phyloP scores from a whole-genome alignment of 2,113 vertebrate species.

The Dendrocopos noguchii region DNA sequence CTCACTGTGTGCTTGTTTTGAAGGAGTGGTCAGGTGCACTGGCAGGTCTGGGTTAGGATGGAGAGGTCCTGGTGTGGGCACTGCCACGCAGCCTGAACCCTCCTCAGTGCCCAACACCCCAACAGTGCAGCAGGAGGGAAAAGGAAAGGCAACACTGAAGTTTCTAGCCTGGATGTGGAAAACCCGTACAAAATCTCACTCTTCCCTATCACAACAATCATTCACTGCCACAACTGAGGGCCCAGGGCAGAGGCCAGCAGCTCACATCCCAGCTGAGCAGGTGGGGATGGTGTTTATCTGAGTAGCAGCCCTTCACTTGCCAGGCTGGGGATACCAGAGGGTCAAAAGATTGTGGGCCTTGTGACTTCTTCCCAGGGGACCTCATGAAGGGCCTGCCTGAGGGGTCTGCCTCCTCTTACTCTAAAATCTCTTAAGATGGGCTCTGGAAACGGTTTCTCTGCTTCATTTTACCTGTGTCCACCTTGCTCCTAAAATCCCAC shows the following conservation, averaged over 20 bases:
- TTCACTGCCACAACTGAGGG: background rate
- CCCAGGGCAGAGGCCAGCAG: background rate
- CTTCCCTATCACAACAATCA: fast-evolving
- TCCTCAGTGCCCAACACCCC: too few relatives aligned
- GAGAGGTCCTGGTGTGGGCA: background rate
- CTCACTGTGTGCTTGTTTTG: background rate
- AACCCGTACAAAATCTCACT: background rate
- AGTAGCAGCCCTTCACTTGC: background rate
- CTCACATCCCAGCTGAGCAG: fast-evolving
- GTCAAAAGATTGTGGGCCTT: background rate
- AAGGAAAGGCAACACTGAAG: background rate
- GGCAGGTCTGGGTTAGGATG: background rate
- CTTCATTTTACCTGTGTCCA: background rate
- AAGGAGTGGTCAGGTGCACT: background rate
- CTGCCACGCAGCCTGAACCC: background rate
- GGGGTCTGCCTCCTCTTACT: background rate
- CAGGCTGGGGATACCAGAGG: background rate
- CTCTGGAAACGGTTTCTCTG: background rate
- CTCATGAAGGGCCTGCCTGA: background rate
- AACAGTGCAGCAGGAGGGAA: fast-evolving
- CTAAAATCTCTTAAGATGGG: background rate
- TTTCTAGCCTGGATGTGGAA: background rate
- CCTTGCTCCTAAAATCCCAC: background rate
- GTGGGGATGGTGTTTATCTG: background rate
- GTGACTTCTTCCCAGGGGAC: background rate